Base-by-base conservation (phyloP, 2,888 invertebrate species). In the Melieria crassipennis region DNA sequence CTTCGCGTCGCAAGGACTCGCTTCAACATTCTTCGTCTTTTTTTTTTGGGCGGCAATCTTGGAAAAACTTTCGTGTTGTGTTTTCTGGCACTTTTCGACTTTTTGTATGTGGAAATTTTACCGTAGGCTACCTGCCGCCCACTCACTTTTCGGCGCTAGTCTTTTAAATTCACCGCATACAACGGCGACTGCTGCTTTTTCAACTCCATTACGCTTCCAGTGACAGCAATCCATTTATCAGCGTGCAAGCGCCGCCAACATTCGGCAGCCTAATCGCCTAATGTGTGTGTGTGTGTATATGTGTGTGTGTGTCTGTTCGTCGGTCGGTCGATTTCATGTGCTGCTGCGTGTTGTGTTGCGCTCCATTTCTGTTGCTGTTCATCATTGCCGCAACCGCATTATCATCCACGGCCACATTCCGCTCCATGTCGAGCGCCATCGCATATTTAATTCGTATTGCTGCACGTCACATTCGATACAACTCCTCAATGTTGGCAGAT, bases 141-240 rank as follows among this genome's bases (percentile, higher is more conserved):
- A 50, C 13, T 7, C 13, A 4, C 9, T 52, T 52, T 7, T 7
- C n/a, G 4, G 4, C 11, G 7, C 52, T 52, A 52, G 1, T 52
- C 13, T 7, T 13, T n/a, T 52, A 55, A 50, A 70, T 70, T 70
- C 58, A 58, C 58, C 58, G 58, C 58, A 58, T 58, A 16, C 11
- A 11, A 10, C 30, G 13, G 52, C 42, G 13, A 10, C 45, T 56
- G 11, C 6, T 50, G 45, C 55, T 68, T 60, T 65, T 67, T 65
- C 65, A 70, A 68, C 69, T 73, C 70, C 65, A 71, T 73, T 73
- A 62, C 66, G 57, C 55, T 62, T 62, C 55, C 65, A 64, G 52
- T 75, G 71, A 75, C 76, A 72, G 73, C 61, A 70, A 71, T 69
- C 78, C 79, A 84, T 84, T 82, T 83, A 82, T 83, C 82, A 81